A percentile compares a stretch with the other conserved stretches of the same genome.
Conservation (phyloP, 1,140 invertebrate species). For the Heterodera carotae region DNA sequence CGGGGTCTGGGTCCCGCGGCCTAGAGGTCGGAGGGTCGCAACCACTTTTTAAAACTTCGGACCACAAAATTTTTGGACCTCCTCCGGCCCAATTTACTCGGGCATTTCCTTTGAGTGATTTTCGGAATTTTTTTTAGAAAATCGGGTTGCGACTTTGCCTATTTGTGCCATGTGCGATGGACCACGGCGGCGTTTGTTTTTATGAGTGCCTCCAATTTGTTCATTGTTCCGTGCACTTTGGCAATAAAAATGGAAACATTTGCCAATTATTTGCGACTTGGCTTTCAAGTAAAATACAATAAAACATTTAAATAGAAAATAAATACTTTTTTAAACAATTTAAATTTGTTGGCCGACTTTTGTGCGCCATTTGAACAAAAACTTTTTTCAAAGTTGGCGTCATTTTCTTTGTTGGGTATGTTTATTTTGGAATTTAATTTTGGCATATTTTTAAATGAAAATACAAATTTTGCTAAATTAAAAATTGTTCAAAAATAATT, state of each 20-base stretch:
- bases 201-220: constrained; percentile 9
- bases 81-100: too few species aligned
- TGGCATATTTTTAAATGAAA: too few species aligned
- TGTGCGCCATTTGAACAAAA: not conserved
- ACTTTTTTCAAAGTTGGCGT: not conserved
- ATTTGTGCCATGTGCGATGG: constrained; percentile 25
- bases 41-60: too few species aligned
- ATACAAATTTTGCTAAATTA: too few species aligned
- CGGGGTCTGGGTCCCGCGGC: too few species aligned
- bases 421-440: not conserved
- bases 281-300: not conserved
- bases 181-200: not conserved
- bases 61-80: too few species aligned
- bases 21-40: too few species aligned
- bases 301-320: not conserved
- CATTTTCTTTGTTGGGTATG: not conserved
- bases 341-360: not conserved
- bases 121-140: not conserved
- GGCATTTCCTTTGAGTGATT: too few species aligned
- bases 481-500: too few species aligned
- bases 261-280: not conserved
- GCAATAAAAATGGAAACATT: constrained; percentile 15
- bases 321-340: not conserved
- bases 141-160: constrained; percentile 44
- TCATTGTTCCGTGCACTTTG: constrained; percentile 5